Base-by-base conservation (phyloP, 2,113 vertebrate genomes). In the Phodopus roborovskii region DNA sequence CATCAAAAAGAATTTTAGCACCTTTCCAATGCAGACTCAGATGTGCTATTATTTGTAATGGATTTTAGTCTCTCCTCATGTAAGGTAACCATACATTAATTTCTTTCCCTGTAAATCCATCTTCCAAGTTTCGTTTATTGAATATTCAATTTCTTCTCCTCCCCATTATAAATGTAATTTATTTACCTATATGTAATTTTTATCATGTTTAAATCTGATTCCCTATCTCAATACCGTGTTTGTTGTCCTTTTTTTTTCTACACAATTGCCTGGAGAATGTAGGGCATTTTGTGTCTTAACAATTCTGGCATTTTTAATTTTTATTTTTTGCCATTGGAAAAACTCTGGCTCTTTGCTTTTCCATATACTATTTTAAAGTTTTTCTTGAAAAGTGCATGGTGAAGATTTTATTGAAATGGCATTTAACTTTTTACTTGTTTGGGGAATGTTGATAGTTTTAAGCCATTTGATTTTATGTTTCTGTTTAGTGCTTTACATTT, bases 401-500 rank as follows among this genome's bases (percentile, higher is more conserved):
- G 19, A 85, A 33, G 28, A 45, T 33, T 42, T 84, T 85, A 48
- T 66, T 85, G 28, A 48, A 66, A 48, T 48, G 15, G 11, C 45
- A 48, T 48, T 30, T 77, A 66, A 81, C n/a, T 82, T 88, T 90
- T 92, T 3, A 20, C 70, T 56, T 92, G 86, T 86, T 90, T 58
- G 15, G 4, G 16, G 3, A 33, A 24, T 70, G 56, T 39, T 87
- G 19, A 82, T 66, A 58, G 33, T 7, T 90, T 95, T 95, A 64
- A 66, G 24, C 45, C 83, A 39, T 75, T 77, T 79, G 19, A 79
- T 62, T 53, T 90, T 96, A 17, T 7, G 85, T 87, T 95, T 19
- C 95, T 48, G 10, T 85, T 36, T 36, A 36, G 22, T 68, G 45
- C 64, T 5, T 50, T 86, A 50, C 8, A 79, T 12, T 75, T 93